These are phyloP conservation scores for Rhyacophila evoluta DNA, from an alignment of 2,888 invertebrate species.

Conservation along the genomic window DNA sequence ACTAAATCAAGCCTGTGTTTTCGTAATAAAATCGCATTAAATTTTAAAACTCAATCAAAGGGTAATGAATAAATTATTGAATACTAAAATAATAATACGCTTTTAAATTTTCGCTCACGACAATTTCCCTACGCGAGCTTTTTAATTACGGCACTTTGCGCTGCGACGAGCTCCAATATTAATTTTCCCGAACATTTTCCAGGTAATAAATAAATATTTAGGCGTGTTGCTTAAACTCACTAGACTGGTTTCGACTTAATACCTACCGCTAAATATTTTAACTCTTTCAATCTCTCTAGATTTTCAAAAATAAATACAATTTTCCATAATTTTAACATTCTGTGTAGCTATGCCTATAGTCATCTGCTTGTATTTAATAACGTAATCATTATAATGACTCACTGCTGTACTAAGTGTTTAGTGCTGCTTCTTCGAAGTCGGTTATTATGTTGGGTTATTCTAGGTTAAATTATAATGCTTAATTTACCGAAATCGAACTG, in stretches of 20 bases:
- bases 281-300: too few species aligned
- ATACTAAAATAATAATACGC: constrained; percentile 3
- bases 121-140: background rate
- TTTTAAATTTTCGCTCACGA: background rate
- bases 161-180: constrained; percentile 13
- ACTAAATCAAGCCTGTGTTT: background rate
- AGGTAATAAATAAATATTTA: constrained; percentile 22
- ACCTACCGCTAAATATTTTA: background rate
- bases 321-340: background rate
- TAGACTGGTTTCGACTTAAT: background rate
- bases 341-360: background rate
- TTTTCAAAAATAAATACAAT: too few species aligned
- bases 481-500: too few species aligned
- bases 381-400: too few species aligned
- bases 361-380: too few species aligned
- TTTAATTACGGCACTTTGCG: constrained; percentile 9
- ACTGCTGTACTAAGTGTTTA: too few species aligned
- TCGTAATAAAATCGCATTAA: constrained; percentile 6
- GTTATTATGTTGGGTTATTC: too few species aligned
- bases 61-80: constrained; percentile 13
- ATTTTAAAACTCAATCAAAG: background rate
- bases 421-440: too few species aligned
- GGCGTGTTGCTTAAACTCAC: constrained; percentile 15
- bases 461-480: too few species aligned
- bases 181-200: constrained; percentile 20